Base-by-base conservation (phyloP, 2,888 invertebrate genomes). In the Glaucopsyche alexis region DNA sequence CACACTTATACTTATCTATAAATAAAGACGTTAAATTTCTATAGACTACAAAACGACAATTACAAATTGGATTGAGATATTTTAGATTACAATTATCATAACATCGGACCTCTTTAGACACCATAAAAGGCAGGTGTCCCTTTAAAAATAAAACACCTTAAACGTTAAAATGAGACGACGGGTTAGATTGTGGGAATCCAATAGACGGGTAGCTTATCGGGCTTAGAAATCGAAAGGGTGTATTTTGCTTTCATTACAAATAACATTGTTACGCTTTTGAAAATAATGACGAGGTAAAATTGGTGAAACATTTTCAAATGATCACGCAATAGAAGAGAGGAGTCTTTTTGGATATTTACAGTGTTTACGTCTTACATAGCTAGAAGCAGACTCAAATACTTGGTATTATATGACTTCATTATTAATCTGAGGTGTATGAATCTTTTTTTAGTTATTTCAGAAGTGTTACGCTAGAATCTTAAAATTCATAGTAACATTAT, bases 21-120 rank as follows among this genome's bases (percentile, higher is more conserved):
- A 60, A 29, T 60, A 14, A 55, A 55, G 38, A 60, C 60, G 60
- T 60, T 60, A 38, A 60, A 29, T 29, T 60, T 29, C 2, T 60
- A 38, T 38, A 13, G 29, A 29, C 29, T 60, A 60, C 60, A 60
- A 60, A 60, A 60, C 60, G 60, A 29, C 14, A 60, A 11, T 60
- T 29, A 60, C 60, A 60, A 60, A 60, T 60, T 60, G 60, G 60
- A 86, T 86, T 86, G 83, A 83, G 82, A 84, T 81, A 83, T 88
- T 89, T 89, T 87, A 86, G 83, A 89, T 90, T 88, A 88, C 90
- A 89, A 88, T 87, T 88, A 89, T 85, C 87, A 87, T 89, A 90
- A 84, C 86, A 91, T 90, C 88, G 80, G 82, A 82, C 82, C 38
- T 89, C 88, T 87, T 87, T 86, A 81, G 83, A 79, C 79, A 81